Evolutionary conservation across 2,888 invertebrate genomes (phyloP).

Genomic region (Pseudanteris insignis): DNA sequence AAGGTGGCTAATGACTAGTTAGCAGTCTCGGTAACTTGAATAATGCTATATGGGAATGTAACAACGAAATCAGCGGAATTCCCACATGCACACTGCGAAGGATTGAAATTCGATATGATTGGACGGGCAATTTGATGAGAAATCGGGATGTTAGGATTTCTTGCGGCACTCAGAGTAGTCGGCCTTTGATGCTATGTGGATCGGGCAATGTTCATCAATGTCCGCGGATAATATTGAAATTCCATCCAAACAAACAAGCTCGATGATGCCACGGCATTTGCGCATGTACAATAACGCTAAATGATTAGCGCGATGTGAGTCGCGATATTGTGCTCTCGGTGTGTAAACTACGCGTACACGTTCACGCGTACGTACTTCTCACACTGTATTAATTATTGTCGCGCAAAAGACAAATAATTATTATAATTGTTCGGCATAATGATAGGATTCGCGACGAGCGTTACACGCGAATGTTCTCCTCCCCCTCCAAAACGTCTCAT

Average conservation of each 20-base stretch:
- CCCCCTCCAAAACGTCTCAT: slow-evolving; percentile 47
- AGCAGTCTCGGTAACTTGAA: slow-evolving; percentile 29
- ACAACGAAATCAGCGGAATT: slow-evolving; percentile 38
- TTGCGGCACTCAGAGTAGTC: slow-evolving; percentile 26
- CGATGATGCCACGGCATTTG: slow-evolving; percentile 48
- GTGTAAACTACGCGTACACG: slow-evolving; percentile 40
- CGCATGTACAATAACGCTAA: slow-evolving; percentile 49
- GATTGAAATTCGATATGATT: slow-evolving; percentile 33
- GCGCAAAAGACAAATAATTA: slow-evolving; percentile 65
- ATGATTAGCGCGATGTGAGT: slow-evolving; percentile 53
- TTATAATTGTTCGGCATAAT: slow-evolving; percentile 64
- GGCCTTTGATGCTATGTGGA: slow-evolving; percentile 36
- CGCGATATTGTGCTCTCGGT: slow-evolving; percentile 54
- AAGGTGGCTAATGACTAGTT: slow-evolving; percentile 24
- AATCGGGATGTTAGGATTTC: slow-evolving; percentile 33
- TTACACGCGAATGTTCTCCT: slow-evolving; percentile 52
- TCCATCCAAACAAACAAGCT: slow-evolving; percentile 61
- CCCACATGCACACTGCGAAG: slow-evolving; percentile 16
- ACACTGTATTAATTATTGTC: slow-evolving; percentile 63
- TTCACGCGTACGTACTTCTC: slow-evolving; percentile 43
- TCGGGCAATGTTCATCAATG: slow-evolving; percentile 46
- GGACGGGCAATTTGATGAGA: slow-evolving; percentile 32
- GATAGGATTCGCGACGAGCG: slow-evolving; percentile 56
- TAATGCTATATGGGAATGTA: slow-evolving; percentile 30
- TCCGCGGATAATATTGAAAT: slow-evolving; percentile 60